A percentile compares a stretch with the other conserved stretches of the same genome.
These are phyloP conservation scores for Lophius piscatorius DNA, from an alignment of 2,113 vertebrate species.

Conservation along the genomic window DNA sequence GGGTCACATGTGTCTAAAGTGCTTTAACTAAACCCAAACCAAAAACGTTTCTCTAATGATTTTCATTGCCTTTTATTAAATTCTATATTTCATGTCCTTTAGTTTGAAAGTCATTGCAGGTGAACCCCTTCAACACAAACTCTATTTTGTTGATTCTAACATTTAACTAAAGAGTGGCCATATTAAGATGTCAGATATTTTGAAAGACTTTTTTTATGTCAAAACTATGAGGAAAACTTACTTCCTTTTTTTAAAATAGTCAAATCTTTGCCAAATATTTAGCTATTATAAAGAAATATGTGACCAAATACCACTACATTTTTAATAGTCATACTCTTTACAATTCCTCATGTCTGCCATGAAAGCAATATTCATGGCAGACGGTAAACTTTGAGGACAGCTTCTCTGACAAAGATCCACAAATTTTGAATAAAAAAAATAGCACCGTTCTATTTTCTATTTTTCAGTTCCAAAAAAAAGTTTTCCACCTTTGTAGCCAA, in stretches of 20 bases:
- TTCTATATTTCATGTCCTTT: conserved; percentile 9
- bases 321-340: conserved; percentile 71
- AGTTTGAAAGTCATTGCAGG: conserved; percentile 32
- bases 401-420: conserved; percentile 15
- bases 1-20: conserved; percentile 56
- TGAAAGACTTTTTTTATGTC: conserved; percentile 75
- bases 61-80: conserved; percentile 28
- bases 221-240: conserved; percentile 51
- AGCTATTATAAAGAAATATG: conserved; percentile 56
- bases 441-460: too few species aligned
- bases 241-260: conserved; percentile 60
- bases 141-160: conserved; percentile 52
- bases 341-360: too few species aligned
- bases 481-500: too few species aligned
- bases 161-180: conserved; percentile 68
- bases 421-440: too few species aligned
- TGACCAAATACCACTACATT: conserved; percentile 73
- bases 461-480: too few species aligned
- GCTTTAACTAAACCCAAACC: conserved; percentile 70
- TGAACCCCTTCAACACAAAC: conserved; percentile 40
- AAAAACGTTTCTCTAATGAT: conserved; percentile 42
- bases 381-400: conserved; percentile 52
- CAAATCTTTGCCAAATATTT: conserved; percentile 75
- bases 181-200: conserved; percentile 81
- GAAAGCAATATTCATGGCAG: too few species aligned